A percentile compares a stretch with the other conserved stretches of the same genome.
Conservation (phyloP, 2,888 invertebrate species). For the Cremastinae sp. region DNA sequence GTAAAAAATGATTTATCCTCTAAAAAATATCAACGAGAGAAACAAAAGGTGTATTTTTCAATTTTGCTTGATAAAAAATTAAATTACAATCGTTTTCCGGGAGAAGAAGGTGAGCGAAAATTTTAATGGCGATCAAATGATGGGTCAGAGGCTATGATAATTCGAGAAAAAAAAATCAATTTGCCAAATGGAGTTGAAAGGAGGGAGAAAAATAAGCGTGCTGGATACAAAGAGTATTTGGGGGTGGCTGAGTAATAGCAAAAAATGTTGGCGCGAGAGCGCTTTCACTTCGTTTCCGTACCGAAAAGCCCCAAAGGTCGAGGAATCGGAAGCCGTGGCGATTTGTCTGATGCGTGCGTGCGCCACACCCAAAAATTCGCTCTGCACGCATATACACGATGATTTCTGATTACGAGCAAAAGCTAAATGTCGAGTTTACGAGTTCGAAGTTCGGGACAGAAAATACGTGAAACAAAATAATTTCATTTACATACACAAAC, state of each 20-base stretch:
- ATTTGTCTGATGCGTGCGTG: conserved; percentile 46
- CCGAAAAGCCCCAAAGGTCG: conserved; percentile 26
- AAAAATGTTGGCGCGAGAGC: conserved; percentile 55
- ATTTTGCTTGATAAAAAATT: too few species aligned
- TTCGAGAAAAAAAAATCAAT: conserved; percentile 68
- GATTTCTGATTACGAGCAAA: conserved; percentile 63
- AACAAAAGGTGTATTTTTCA: too few species aligned
- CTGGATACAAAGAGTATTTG: conserved; percentile 38
- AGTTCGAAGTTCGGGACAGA: conserved; percentile 17
- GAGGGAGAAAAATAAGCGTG: conserved; percentile 43
- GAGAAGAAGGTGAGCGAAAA: neutral
- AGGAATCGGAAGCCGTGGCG: conserved; percentile 39
- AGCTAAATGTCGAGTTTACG: conserved; percentile 42
- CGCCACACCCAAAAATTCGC: conserved; percentile 68
- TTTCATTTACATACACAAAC: too few species aligned
- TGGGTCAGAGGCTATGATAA: neutral
- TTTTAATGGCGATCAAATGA: neutral
- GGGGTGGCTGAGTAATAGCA: conserved; percentile 51
- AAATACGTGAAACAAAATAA: conserved; percentile 43
- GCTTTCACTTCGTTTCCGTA: conserved; percentile 31
- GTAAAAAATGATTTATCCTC: too few species aligned
- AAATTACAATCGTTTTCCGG: neutral
- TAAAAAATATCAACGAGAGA: too few species aligned
- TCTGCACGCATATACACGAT: conserved; percentile 69
- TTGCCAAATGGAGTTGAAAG: conserved; percentile 68